Conservation (phyloP, 1,140 invertebrate species). For the Neodiprion fabricii region DNA sequence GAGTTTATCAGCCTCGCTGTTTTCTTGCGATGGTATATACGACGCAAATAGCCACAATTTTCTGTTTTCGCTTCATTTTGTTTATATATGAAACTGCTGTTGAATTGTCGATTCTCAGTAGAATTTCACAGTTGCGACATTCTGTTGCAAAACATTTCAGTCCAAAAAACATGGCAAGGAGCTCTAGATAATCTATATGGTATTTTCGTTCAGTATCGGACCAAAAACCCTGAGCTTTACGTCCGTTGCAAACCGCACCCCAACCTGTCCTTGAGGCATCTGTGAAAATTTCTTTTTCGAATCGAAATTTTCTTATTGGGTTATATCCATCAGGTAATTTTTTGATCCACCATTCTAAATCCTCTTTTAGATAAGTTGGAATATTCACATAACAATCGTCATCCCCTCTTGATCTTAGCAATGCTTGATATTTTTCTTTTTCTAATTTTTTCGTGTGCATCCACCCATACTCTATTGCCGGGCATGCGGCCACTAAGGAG, state of each 20-base stretch:
- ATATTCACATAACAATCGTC: background rate
- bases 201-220: background rate
- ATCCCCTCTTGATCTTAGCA: background rate
- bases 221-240: conserved; percentile 4
- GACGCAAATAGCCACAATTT: background rate
- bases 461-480: background rate
- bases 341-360: conserved; percentile 1
- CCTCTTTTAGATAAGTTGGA: background rate
- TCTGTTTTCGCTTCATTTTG: background rate
- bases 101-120: conserved; percentile 15
- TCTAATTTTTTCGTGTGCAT: background rate
- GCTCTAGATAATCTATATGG: background rate
- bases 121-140: background rate
- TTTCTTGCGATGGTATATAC: background rate
- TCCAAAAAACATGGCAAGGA: conserved; percentile 12
- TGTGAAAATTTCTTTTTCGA: background rate
- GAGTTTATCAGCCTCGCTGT: background rate
- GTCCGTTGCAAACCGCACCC: conserved; percentile 3
- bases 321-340: background rate
- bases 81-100: conserved; percentile 14
- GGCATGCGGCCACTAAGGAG: background rate
- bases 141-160: conserved; percentile 10
- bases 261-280: conserved; percentile 18
- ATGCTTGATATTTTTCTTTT: background rate
- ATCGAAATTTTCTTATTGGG: conserved; percentile 19